Conservation (phyloP, 1,140 invertebrate genomes). For the Drosophila simulans region DNA sequence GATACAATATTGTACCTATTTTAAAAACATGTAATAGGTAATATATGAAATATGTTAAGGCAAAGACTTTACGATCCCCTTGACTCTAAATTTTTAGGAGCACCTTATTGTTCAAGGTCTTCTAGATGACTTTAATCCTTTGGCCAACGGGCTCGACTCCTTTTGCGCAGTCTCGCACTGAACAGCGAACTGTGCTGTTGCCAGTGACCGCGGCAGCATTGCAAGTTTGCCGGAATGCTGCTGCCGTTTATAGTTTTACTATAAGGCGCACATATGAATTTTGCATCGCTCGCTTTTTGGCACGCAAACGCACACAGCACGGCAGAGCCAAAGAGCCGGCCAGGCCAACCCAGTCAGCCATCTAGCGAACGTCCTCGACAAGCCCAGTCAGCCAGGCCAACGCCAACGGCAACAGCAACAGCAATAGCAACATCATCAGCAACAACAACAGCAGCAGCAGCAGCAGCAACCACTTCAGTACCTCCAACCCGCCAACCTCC, state of each 20-base stretch:
- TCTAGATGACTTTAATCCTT: constrained; percentile 5
- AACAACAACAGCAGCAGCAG: constrained; percentile 31
- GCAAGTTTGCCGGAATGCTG: constrained; percentile 58
- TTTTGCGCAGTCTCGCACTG: constrained; percentile 48
- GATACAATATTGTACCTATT: background rate
- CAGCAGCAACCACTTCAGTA: constrained; percentile 46
- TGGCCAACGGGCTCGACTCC: constrained; percentile 23
- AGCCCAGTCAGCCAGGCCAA: constrained; percentile 62
- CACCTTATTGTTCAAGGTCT: no score
- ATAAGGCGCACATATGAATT: constrained; percentile 73
- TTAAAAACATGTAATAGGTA: background rate
- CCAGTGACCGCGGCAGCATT: constrained; percentile 14
- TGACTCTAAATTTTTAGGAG: background rate
- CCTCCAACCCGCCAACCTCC: constrained; percentile 33
- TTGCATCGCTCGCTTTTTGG: constrained; percentile 67
- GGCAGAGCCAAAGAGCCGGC: constrained; percentile 20
- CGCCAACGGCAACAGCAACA: constrained; percentile 33
- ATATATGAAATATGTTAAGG: background rate
- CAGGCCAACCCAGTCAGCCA: constrained; percentile 23
- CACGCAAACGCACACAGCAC: constrained; percentile 72
- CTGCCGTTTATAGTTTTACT: constrained; percentile 62
- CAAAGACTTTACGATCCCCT: background rate
- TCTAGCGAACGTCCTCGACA: constrained; percentile 72
- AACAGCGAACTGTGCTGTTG: background rate
- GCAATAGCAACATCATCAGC: constrained; percentile 20